Evolutionary conservation across 2,888 invertebrate species (phyloP).

Genomic region (Phorcus lineatus): DNA sequence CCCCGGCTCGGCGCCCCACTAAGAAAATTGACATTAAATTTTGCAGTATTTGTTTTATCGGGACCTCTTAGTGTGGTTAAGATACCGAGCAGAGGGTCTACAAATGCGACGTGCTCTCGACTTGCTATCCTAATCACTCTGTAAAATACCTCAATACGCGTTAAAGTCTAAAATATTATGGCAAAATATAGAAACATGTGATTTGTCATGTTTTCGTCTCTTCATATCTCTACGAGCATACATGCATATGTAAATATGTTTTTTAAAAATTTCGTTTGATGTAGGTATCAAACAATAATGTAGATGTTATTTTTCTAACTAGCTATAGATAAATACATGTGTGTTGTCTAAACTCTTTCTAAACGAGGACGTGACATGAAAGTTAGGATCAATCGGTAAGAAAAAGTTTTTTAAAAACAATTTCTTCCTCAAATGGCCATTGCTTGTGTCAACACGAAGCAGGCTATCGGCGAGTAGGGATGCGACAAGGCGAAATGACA

Average conservation of each 20-base stretch:
- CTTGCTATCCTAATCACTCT: background rate
- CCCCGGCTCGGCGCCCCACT: background rate
- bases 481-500: constrained; percentile 4
- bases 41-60: constrained; percentile 24
- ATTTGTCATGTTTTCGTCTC: background rate
- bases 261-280: no score
- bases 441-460: background rate
- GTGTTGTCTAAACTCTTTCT: background rate
- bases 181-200: constrained; percentile 20
- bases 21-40: constrained; percentile 28
- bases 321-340: no score
- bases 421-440: constrained; percentile 12
- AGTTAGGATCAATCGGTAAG: background rate
- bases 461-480: background rate
- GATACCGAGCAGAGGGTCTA: background rate
- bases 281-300: no score
- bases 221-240: background rate
- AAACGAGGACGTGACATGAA: background rate
- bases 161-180: constrained; percentile 18
- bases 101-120: constrained; percentile 6
- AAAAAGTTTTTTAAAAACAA: background rate
- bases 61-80: background rate
- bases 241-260: no score
- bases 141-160: background rate
- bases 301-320: no score